phyloP scores from a whole-genome alignment of 2,113 vertebrate species.

The Pithys albifrons region DNA sequence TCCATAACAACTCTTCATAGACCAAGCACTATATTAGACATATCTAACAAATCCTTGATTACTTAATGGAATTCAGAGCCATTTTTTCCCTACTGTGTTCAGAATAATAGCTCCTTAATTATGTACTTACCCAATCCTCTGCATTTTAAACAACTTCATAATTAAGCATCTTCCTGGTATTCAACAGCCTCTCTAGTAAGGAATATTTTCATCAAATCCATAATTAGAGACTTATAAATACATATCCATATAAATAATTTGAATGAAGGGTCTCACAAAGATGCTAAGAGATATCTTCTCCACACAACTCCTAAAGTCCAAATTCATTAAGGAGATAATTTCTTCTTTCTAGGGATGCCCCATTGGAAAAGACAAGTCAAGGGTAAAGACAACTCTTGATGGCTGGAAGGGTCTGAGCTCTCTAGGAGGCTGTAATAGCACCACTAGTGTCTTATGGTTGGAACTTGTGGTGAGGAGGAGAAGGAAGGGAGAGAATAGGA shows the following conservation, averaged over 20 bases:
- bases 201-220: not conserved
- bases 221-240: not conserved
- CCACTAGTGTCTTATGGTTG: not conserved
- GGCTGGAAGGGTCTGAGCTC: not conserved
- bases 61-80: slow-evolving; percentile 25
- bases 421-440: not conserved
- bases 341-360: not conserved
- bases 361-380: not conserved
- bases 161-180: slow-evolving; percentile 1
- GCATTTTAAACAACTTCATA: slow-evolving; percentile 25
- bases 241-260: not conserved
- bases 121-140: not conserved
- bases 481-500: not conserved
- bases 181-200: not conserved
- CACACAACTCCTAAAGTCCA: not conserved
- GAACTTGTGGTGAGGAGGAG: not conserved
- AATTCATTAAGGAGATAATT: not conserved
- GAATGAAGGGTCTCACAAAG: not conserved
- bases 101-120: not conserved
- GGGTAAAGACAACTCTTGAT: not conserved
- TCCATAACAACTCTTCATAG: not conserved
- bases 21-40: not conserved
- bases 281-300: not conserved
- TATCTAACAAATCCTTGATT: slow-evolving; percentile 34
- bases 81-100: not conserved